Evolutionary conservation across 2,797 vertebrate genomes (phyloP).

Genomic region (Macropus fuliginosus): DNA sequence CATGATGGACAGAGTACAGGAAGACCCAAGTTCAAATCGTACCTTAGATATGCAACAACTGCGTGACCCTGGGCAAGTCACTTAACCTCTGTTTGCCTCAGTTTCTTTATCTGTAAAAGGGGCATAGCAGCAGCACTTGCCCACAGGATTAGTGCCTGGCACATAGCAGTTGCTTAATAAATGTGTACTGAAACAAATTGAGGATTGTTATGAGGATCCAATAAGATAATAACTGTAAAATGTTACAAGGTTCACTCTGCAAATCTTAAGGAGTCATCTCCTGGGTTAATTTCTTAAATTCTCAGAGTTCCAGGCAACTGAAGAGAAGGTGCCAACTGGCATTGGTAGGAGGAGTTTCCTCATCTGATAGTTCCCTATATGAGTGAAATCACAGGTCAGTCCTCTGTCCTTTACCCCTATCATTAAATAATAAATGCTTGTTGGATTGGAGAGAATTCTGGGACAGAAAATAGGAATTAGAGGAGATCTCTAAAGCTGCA

Average conservation of each 20-base stretch:
- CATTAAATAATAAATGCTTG: background rate
- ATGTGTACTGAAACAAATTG: background rate
- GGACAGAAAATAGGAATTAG: background rate
- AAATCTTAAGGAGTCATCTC: background rate
- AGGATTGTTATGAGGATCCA: background rate
- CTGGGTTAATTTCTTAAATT: background rate
- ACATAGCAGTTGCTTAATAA: background rate
- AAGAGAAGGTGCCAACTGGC: background rate
- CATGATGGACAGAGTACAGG: no score
- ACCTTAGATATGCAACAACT: background rate
- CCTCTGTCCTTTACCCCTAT: background rate
- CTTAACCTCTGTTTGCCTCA: background rate
- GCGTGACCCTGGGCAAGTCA: background rate
- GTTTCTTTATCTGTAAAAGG: background rate
- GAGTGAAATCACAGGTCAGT: background rate
- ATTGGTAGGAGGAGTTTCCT: background rate
- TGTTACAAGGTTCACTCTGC: background rate
- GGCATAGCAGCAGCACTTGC: background rate
- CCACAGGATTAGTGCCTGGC: background rate
- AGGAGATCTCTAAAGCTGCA: constrained; percentile 3
- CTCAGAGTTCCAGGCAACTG: background rate
- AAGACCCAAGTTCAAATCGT: background rate
- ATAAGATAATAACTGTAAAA: background rate
- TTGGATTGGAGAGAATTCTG: background rate
- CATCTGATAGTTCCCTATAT: background rate